Evolutionary conservation across 2,888 invertebrate species (phyloP).

Genomic region (Carcina quercana): DNA sequence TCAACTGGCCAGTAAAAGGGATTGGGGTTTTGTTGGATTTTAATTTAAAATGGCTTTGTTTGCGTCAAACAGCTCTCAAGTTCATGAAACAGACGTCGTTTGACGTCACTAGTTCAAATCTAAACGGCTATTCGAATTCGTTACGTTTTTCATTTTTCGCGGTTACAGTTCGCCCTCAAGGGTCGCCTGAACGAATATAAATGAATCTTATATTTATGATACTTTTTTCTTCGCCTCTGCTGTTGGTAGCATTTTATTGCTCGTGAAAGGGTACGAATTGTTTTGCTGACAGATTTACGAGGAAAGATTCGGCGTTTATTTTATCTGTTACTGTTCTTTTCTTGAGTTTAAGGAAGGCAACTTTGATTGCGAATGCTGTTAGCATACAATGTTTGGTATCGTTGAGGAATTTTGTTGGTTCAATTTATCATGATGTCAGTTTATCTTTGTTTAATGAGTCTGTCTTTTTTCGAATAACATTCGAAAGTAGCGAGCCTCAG

Average conservation of each 20-base stretch:
- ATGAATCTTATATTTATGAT: conserved; percentile 74
- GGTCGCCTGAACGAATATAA: conserved; percentile 67
- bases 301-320: conserved; percentile 67
- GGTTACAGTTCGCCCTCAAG: conserved; percentile 48
- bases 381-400: conserved; percentile 34
- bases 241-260: conserved; percentile 70
- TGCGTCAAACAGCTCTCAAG: conserved; percentile 12
- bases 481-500: too few relatives aligned
- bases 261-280: conserved; percentile 73
- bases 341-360: conserved; percentile 35
- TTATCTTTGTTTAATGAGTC: too few relatives aligned
- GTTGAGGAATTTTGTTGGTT: conserved; percentile 23
- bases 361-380: conserved; percentile 34
- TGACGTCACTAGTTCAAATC: conserved; percentile 8
- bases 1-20: conserved; percentile 52
- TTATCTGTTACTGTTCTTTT: conserved; percentile 54
- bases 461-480: too few relatives aligned
- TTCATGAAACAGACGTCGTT: conserved; percentile 9
- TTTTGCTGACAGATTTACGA: conserved; percentile 73
- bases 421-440: background rate
- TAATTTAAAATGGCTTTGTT: conserved; percentile 54
- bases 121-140: conserved; percentile 2
- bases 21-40: conserved; percentile 53
- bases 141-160: conserved; percentile 39
- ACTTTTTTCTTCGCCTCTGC: conserved; percentile 64